phyloP scores from a whole-genome alignment of 2,888 invertebrate genomes.

The Cremastinae sp. region DNA sequence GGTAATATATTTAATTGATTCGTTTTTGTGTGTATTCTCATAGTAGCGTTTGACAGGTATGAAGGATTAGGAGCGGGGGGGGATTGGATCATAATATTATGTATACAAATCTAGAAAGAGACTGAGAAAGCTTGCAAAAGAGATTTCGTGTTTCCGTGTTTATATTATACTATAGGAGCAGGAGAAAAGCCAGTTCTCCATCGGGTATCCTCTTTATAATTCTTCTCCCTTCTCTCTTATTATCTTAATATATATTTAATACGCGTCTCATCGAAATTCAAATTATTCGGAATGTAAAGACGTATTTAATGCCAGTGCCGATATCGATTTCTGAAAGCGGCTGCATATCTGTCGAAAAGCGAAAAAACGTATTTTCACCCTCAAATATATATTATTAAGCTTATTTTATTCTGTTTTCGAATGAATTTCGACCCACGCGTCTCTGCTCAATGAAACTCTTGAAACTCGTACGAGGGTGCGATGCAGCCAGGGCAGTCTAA shows the following conservation, averaged over 20 bases:
- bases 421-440: constrained; percentile 25
- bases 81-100: no score
- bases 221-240: constrained; percentile 16
- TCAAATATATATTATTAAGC: no score
- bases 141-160: no score
- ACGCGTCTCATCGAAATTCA: no score
- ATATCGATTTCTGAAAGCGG: constrained; percentile 38
- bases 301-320: no score
- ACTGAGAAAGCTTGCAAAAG: constrained; percentile 62
- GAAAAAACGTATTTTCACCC: constrained; percentile 56
- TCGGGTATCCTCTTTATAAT: constrained; percentile 20
- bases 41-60: no score
- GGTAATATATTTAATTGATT: constrained; percentile 1
- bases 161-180: no score
- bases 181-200: constrained; percentile 38
- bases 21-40: no score
- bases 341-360: constrained; percentile 59
- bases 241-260: constrained; percentile 10
- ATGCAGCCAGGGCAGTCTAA: constrained; percentile 60
- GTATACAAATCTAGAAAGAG: constrained; percentile 63
- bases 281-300: no score
- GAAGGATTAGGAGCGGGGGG: no score
- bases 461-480: constrained; percentile 48
- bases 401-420: constrained; percentile 25
- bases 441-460: constrained; percentile 56